Conservation (phyloP, 2,888 invertebrate genomes). For the Teleiodes luculella region DNA sequence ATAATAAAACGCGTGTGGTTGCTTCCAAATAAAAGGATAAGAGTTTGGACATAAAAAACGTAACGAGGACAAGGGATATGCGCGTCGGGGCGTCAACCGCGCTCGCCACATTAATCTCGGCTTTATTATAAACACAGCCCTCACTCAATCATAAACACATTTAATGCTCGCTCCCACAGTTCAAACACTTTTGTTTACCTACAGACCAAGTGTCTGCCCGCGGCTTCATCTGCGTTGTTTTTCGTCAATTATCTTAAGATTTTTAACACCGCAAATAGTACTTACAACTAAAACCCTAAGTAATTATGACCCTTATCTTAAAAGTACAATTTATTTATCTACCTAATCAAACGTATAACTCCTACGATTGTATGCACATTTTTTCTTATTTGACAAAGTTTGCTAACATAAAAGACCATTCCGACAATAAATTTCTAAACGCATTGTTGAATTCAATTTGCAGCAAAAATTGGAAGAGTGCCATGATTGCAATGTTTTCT, state of each 20-base stretch:
- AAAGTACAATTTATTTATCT: too few species aligned
- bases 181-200: slow-evolving; percentile 37
- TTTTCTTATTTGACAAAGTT: neutral
- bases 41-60: slow-evolving; percentile 52
- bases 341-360: too few species aligned
- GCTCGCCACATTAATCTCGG: slow-evolving; percentile 61
- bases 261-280: too few species aligned
- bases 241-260: too few species aligned
- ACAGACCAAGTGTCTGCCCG: slow-evolving; percentile 32
- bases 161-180: slow-evolving; percentile 36
- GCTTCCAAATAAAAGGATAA: slow-evolving; percentile 57
- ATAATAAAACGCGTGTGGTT: slow-evolving; percentile 61
- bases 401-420: neutral
- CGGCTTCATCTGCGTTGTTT: neutral
- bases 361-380: neutral
- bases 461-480: slow-evolving; percentile 6
- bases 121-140: slow-evolving; percentile 71
- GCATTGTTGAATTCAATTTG: slow-evolving; percentile 5
- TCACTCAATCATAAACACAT: slow-evolving; percentile 68
- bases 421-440: neutral
- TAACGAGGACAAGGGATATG: slow-evolving; percentile 57
- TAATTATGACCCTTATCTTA: too few species aligned
- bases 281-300: too few species aligned
- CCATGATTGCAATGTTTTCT: slow-evolving; percentile 8
- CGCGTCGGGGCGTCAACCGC: slow-evolving; percentile 34